phyloP scores from a whole-genome alignment of 2,113 vertebrate species.

The Lepus americanus region DNA sequence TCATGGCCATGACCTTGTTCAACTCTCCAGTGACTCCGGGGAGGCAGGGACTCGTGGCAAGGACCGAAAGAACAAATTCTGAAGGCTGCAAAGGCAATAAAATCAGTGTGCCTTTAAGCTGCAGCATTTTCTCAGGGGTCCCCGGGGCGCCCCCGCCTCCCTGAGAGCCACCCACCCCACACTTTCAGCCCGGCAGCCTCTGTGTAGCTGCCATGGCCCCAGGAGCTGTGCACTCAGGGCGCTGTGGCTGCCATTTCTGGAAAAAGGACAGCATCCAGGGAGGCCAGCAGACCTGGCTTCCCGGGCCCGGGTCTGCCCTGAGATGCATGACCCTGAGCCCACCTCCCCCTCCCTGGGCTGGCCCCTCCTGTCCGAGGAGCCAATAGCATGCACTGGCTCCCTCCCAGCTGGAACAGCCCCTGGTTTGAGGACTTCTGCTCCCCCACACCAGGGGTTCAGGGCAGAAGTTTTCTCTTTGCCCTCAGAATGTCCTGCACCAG shows the following conservation, averaged over 20 bases:
- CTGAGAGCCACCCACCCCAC: accelerated
- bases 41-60: background rate
- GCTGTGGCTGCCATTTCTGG: background rate
- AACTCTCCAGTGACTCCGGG: background rate
- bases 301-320: background rate
- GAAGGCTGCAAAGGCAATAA: background rate
- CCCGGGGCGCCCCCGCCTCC: too few species aligned
- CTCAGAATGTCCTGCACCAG: background rate
- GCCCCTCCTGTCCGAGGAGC: background rate
- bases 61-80: background rate
- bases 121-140: background rate
- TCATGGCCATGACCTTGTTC: background rate
- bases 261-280: too few species aligned
- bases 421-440: background rate
- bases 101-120: background rate
- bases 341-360: background rate
- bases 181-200: background rate
- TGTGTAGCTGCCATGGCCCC: too few species aligned
- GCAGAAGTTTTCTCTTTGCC: background rate
- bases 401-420: background rate
- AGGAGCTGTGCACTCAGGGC: background rate
- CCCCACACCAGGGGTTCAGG: background rate
- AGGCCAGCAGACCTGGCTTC: background rate
- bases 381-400: background rate
- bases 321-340: background rate